Conservation (phyloP, 2,888 invertebrate genomes). For the Eudemis profundana region DNA sequence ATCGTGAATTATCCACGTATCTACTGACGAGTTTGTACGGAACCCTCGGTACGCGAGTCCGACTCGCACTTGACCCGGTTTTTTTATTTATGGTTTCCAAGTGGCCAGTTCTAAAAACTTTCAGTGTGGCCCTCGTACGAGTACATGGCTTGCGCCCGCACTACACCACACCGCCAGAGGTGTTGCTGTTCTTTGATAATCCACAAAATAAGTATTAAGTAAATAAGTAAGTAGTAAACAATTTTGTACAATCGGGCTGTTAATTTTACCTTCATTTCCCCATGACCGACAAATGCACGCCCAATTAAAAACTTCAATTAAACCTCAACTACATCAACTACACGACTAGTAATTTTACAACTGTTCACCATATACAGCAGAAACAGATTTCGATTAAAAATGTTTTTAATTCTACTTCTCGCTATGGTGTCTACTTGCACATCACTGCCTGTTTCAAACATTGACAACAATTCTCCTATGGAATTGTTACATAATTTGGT, state of each 20-base stretch:
- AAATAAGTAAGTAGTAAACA: too few relatives aligned
- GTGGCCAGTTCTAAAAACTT: too few relatives aligned
- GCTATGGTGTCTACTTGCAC: not conserved
- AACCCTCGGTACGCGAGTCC: too few relatives aligned
- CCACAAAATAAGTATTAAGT: too few relatives aligned
- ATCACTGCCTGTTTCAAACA: conserved; percentile 1
- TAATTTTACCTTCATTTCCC: conserved; percentile 4
- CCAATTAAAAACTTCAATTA: conserved; percentile 11
- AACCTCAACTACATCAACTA: not conserved
- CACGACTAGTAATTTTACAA: not conserved
- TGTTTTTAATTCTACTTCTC: conserved; percentile 16
- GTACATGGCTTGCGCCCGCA: too few relatives aligned
- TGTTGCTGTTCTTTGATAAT: too few relatives aligned
- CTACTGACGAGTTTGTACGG: too few relatives aligned
- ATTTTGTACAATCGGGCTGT: not conserved
- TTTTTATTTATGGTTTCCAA: too few relatives aligned
- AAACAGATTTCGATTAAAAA: conserved; percentile 2
- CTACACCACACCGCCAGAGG: too few relatives aligned
- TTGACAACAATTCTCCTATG: not conserved
- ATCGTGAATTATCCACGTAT: too few relatives aligned
- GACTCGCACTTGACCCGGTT: too few relatives aligned
- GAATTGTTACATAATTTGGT: not conserved
- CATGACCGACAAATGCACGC: not conserved
- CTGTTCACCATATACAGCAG: not conserved
- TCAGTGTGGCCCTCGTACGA: too few relatives aligned